Conservation (phyloP, 2,113 vertebrate species). For the Riparia riparia region DNA sequence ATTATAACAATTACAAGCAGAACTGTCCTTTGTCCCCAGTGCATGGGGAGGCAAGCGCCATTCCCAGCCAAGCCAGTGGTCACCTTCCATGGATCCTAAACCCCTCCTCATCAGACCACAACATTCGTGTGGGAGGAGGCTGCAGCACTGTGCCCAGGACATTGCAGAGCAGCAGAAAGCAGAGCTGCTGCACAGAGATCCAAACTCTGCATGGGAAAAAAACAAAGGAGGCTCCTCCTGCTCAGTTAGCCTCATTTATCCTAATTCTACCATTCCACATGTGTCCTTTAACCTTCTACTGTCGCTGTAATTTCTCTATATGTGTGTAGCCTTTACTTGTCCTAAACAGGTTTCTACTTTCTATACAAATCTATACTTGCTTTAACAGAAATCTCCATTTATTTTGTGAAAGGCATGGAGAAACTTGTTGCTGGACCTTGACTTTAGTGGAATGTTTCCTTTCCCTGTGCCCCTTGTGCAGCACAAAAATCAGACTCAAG, state of each 20-base stretch:
- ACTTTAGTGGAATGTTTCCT: not conserved
- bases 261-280: rapidly evolving
- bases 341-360: not conserved
- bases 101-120: not conserved
- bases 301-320: rapidly evolving
- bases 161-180: not conserved
- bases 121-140: not conserved
- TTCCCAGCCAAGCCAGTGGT: not conserved
- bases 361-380: not conserved
- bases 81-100: not conserved
- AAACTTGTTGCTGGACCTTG: not conserved
- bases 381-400: not conserved
- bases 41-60: not conserved
- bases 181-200: not conserved
- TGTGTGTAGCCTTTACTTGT: not conserved
- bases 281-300: not conserved
- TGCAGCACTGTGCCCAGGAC: not conserved
- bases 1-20: not conserved
- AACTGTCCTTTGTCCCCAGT: not conserved
- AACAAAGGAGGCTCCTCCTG: too few species aligned
- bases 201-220: rapidly evolving
- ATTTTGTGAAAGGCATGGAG: not conserved
- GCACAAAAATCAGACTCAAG: not conserved
- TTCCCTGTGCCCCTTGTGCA: not conserved
- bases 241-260: not conserved